phyloP scores from a whole-genome alignment of 2,797 vertebrate species.

The Champsocephalus gunnari region DNA sequence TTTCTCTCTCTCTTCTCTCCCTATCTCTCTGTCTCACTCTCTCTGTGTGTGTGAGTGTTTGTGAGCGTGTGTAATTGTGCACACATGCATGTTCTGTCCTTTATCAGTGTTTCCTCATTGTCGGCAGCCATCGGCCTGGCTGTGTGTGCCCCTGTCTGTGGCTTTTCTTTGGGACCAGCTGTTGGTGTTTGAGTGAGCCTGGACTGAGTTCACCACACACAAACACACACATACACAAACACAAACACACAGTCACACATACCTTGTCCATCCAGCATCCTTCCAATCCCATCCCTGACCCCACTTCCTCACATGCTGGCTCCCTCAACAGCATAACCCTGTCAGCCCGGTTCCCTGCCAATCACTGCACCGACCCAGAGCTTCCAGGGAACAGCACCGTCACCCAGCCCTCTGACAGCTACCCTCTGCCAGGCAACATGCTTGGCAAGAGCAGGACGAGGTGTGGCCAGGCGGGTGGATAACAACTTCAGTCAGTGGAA shows the following conservation, averaged over 20 bases:
- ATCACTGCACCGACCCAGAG: slow-evolving; percentile 74
- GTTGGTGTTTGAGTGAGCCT: slow-evolving; percentile 68
- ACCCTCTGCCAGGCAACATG: slow-evolving; percentile 74
- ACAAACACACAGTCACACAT: slow-evolving; percentile 37
- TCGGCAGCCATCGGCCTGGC: slow-evolving; percentile 68
- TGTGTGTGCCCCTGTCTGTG: slow-evolving; percentile 58
- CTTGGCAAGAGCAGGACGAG: slow-evolving; percentile 66
- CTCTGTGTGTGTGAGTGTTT: too few species aligned
- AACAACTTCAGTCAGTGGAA: slow-evolving; percentile 71
- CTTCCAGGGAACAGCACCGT: slow-evolving; percentile 67
- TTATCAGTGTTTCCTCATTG: slow-evolving; percentile 74
- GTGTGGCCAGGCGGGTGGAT: slow-evolving; percentile 66
- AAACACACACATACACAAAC: background rate
- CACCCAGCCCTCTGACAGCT: slow-evolving; percentile 66
- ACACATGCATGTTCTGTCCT: slow-evolving; percentile 38
- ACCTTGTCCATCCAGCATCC: slow-evolving; percentile 60
- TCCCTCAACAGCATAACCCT: slow-evolving; percentile 72
- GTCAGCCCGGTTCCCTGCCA: slow-evolving; percentile 74
- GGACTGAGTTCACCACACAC: slow-evolving; percentile 58
- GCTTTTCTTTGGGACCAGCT: slow-evolving; percentile 65
- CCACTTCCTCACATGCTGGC: slow-evolving; percentile 48
- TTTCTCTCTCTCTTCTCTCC: slow-evolving; percentile 32
- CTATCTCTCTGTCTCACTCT: slow-evolving; percentile 25
- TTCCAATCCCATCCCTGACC: slow-evolving; percentile 64
- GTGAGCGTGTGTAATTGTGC: background rate